These are phyloP conservation scores for Calliphora vomitoria DNA, from an alignment of 2,888 invertebrate genomes.

Conservation along the genomic window DNA sequence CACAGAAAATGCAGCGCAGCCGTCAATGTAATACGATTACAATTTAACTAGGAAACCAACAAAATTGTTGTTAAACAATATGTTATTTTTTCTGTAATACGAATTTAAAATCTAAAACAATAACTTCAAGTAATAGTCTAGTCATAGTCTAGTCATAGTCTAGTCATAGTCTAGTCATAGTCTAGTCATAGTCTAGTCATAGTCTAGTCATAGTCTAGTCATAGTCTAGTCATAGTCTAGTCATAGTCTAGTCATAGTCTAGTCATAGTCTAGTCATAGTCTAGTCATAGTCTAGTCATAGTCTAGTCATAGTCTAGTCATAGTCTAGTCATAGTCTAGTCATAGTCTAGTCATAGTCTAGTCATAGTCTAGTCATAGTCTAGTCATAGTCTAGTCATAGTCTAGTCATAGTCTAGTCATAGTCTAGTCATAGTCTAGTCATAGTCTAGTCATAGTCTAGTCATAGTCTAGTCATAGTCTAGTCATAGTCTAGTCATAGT, in stretches of 20 bases:
- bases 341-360: conserved; percentile 1
- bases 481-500: conserved; percentile 5
- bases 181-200: neutral
- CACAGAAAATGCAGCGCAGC: conserved; percentile 34
- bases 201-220: conserved; percentile 1
- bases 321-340: conserved; percentile 1
- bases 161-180: conserved; percentile 1
- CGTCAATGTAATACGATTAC: conserved; percentile 65
- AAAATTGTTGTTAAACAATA: conserved; percentile 31
- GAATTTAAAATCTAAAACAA: too few species aligned
- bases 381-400: conserved; percentile 1
- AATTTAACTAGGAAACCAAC: conserved; percentile 60
- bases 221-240: conserved; percentile 1
- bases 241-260: conserved; percentile 1
- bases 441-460: neutral
- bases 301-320: conserved; percentile 1
- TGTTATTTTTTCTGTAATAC: too few species aligned
- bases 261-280: conserved; percentile 1
- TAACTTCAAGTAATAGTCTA: too few species aligned
- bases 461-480: conserved; percentile 3
- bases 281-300: conserved; percentile 1
- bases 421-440: conserved; percentile 1
- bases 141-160: neutral
- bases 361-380: conserved; percentile 1
- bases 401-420: conserved; percentile 1